phyloP scores from a whole-genome alignment of 2,888 invertebrate species.

The Trachelus troglodyta region DNA sequence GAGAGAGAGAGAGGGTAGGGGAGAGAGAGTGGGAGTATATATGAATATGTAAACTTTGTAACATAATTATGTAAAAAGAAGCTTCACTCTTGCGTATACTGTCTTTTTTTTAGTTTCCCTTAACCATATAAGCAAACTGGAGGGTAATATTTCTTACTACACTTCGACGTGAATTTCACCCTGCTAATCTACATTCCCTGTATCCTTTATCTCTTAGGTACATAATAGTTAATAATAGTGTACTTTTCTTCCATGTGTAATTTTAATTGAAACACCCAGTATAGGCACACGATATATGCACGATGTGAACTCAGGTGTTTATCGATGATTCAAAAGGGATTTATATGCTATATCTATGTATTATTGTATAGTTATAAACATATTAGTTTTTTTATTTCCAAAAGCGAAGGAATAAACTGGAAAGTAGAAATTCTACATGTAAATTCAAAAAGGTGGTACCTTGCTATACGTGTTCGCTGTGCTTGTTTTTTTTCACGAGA shows the following conservation, averaged over 20 bases:
- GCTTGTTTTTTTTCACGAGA: not conserved
- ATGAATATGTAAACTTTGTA: constrained; percentile 10
- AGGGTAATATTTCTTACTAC: not conserved
- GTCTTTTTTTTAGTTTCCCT: not conserved
- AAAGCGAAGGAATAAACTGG: not conserved
- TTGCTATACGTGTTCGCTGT: not conserved
- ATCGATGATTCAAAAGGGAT: not conserved
- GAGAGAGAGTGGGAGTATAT: constrained; percentile 11
- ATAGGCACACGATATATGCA: not conserved
- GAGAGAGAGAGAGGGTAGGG: not conserved
- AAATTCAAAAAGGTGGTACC: not conserved
- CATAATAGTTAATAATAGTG: too few relatives aligned
- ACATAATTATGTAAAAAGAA: constrained; percentile 29
- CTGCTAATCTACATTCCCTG: too few relatives aligned
- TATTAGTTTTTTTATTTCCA: not conserved
- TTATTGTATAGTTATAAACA: not conserved
- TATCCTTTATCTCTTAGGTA: too few relatives aligned
- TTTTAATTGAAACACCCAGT: not conserved
- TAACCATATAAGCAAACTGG: not conserved
- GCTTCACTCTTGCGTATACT: constrained; percentile 12
- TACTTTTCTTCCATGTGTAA: not conserved
- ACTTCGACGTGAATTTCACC: not conserved
- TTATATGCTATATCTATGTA: not conserved
- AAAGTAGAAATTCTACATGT: not conserved
- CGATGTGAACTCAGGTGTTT: not conserved